Base-by-base conservation (phyloP, 1,140 invertebrate species). In the Anastrepha ludens region DNA sequence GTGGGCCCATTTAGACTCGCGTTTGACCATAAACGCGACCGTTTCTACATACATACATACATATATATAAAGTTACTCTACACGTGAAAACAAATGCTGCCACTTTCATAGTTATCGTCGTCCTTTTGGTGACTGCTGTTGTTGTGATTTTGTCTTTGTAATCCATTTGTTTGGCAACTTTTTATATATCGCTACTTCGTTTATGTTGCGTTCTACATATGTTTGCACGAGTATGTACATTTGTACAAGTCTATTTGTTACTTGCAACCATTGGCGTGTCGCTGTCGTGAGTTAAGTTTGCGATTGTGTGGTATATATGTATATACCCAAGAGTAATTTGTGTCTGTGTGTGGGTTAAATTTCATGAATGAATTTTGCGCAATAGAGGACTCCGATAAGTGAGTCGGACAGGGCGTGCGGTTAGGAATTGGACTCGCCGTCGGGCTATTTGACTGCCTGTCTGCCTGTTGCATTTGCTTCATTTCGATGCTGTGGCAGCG, bases 321-420 rank as follows among this genome's bases (percentile, higher is more conserved):
- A 44, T 2, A 29, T 29, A 29, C 29, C 29, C 29, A 29, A 29
- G 29, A 29, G 29, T 29, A 29, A 29, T 29, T 29, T 29, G 29
- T 29, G 74, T 29, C 4, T 81, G 17, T 55, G 47, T 50, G 47
- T 55, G 47, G 47, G 70, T 81, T 17, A 55, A 81, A 58, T 55
- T 81, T 81, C 74, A 81, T 81, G 74, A 81, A 81, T 81, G 74
- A 81, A 81, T 81, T 81, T 81, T 55, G 47, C 41, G 47, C 74
- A 9, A n/a, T 81, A 55, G 50, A 81, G 44, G 15, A 39, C 29
- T 7, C 8, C 29, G 11, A 67, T 62, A 2, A 4, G 15, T 67
- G 29, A 29, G 41, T 81, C 41, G 74, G 17, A 50, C 29, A 29
- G 29, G 20, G 74, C 55, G 47, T 81, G 74, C 8, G 74, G 47